Conservation (phyloP, 2,797 vertebrate species). For the Brachymystax lenok region DNA sequence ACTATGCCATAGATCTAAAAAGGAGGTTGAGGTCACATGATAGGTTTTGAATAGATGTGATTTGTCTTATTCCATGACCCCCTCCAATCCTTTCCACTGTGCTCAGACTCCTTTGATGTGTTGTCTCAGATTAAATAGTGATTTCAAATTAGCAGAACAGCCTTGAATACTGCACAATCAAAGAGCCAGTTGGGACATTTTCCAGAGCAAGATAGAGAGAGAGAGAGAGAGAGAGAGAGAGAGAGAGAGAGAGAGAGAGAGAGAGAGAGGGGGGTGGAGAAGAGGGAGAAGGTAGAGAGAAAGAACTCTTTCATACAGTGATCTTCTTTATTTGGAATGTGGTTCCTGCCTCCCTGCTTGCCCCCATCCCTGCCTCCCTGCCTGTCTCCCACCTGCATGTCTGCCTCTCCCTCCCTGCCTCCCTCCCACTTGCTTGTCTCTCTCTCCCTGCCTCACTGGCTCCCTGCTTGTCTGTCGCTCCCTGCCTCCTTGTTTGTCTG, state of each 20-base stretch:
- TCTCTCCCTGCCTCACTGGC: too few relatives aligned
- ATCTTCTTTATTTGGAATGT: background rate
- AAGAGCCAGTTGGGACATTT: conserved; percentile 36
- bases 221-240: background rate
- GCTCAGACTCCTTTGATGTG: conserved; percentile 47
- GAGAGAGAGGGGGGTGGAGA: background rate
- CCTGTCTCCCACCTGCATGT: too few relatives aligned
- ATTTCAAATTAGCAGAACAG: conserved; percentile 48
- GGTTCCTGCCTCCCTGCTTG: background rate
- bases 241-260: background rate
- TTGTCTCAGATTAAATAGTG: conserved; percentile 48
- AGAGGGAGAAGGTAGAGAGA: background rate
- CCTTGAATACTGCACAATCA: conserved; percentile 38
- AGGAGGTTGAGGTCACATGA: background rate
- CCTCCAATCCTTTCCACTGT: background rate
- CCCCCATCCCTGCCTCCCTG: too few relatives aligned
- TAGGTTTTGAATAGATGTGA: background rate
- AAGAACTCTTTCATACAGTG: background rate
- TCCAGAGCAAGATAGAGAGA: conserved; percentile 5
- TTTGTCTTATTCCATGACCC: background rate
- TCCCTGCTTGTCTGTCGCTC: rapidly evolving
- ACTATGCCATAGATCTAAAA: too few relatives aligned
- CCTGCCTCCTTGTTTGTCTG: too few relatives aligned
- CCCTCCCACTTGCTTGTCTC: too few relatives aligned
- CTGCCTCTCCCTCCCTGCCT: too few relatives aligned